Evolutionary conservation across 2,113 vertebrate species (phyloP), one percentile per base, ranked within the genome.

Genomic region (Protomyctophum bolini): DNA sequence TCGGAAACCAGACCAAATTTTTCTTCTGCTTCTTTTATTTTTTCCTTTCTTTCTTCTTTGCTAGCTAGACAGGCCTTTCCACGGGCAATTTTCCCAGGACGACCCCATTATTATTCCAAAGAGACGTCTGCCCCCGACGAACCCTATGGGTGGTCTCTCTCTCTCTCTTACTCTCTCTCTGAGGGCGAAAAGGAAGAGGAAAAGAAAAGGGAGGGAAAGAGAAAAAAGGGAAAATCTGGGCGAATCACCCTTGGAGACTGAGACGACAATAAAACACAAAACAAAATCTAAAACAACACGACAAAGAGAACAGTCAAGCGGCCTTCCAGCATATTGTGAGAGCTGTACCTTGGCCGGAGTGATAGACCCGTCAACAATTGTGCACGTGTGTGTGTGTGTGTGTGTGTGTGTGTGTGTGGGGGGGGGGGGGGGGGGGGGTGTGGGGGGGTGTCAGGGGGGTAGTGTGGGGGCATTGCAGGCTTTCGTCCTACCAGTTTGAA

Each of bases 51-150:
- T 66, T 66, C 69, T 41, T 41, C 33, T 41, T 41, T 41, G 33
- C 33, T 41, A 41, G 33, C 76, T 21, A 86, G 88, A 76, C 86
- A 82, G 81, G 84, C 84, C 86, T 88, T 89, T 92, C 82, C 86
- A 83, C 82, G 90, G 90, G 90, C 90, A 90, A 72, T 84, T 92
- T 92, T 92, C 92, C 91, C 90, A 91, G 92, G 90, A 89, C 88
- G 88, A 90, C 83, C 83, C 89, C 84, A 93, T 92, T 92, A 92
- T 92, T 92, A 93, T 93, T 92, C 91, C 83, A 69, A 79, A 82
- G 91, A 91, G 91, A 93, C 59, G 81, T 84, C 79, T 83, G 86
- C 90, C 91, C 89, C 91, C 87, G 83, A 89, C 80, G 61, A 88
- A 84, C 88, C 90, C 90, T 74, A 92, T 91, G 92, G 91, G 93